phyloP scores from a whole-genome alignment of 2,888 invertebrate species.

The Philonicus albiceps region DNA sequence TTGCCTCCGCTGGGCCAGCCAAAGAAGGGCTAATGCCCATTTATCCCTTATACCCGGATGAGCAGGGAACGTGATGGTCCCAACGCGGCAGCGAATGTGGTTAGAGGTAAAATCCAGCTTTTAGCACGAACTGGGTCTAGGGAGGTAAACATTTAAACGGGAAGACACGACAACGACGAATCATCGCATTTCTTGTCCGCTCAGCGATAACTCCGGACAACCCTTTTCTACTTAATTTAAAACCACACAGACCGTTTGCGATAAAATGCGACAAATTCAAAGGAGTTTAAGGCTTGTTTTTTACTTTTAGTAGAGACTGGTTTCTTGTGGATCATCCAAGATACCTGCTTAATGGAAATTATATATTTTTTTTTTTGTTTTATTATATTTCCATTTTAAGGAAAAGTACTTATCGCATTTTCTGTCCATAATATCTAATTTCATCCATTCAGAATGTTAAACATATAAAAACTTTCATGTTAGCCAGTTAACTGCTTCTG shows the following conservation, averaged over 20 bases:
- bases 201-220: not conserved
- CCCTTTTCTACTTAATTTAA: not conserved
- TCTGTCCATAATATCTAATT: not conserved
- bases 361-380: not conserved
- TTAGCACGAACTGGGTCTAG: not conserved
- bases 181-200: not conserved
- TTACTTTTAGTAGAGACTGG: too few species aligned
- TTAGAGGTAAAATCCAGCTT: not conserved
- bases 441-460: not conserved
- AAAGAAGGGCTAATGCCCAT: not conserved
- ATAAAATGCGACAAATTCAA: not conserved
- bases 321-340: not conserved
- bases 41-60: not conserved
- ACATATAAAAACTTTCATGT: too few species aligned
- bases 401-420: too few species aligned
- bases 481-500: too few species aligned
- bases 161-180: not conserved
- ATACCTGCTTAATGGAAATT: not conserved
- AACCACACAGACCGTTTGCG: not conserved
- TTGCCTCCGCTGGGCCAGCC: not conserved
- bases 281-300: not conserved
- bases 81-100: not conserved
- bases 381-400: too few species aligned
- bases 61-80: not conserved
- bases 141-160: not conserved